phyloP scores from a whole-genome alignment of 2,888 invertebrate genomes.

The Pachydiplax longipennis region DNA sequence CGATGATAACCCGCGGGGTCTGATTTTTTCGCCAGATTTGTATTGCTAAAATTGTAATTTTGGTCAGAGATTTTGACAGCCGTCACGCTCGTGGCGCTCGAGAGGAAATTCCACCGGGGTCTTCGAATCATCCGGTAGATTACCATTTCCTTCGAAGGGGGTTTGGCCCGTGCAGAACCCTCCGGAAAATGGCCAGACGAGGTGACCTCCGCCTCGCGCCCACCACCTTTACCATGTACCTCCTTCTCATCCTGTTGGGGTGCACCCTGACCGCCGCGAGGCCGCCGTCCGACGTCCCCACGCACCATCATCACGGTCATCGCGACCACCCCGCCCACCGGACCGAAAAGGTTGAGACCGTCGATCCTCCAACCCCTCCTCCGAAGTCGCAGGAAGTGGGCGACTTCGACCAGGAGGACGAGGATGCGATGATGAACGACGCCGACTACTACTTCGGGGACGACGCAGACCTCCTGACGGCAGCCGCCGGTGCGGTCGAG shows the following conservation, averaged over 20 bases:
- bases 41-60: too few species aligned
- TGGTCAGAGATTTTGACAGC: too few species aligned
- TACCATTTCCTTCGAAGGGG: neutral
- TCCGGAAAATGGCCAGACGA: conserved; percentile 3
- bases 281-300: conserved; percentile 11
- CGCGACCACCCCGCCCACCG: neutral
- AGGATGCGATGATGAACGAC: conserved; percentile 8
- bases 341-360: neutral
- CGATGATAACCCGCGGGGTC: too few species aligned
- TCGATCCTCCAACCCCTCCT: neutral
- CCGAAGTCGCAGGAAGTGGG: neutral
- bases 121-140: too few species aligned
- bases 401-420: conserved; percentile 1
- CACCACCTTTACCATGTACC: neutral
- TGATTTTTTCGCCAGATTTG: too few species aligned
- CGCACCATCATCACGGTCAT: neutral
- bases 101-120: too few species aligned
- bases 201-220: neutral
- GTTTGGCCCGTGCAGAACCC: neutral
- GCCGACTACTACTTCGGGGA: conserved; percentile 28
- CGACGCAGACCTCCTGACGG: conserved; percentile 25
- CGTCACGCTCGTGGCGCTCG: too few species aligned
- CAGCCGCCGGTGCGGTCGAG: conserved; percentile 31
- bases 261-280: neutral
- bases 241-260: neutral